Evolutionary conservation across 2,113 vertebrate species (phyloP), one percentile per base, ranked within the genome.

Genomic region (Noturus placidus): DNA sequence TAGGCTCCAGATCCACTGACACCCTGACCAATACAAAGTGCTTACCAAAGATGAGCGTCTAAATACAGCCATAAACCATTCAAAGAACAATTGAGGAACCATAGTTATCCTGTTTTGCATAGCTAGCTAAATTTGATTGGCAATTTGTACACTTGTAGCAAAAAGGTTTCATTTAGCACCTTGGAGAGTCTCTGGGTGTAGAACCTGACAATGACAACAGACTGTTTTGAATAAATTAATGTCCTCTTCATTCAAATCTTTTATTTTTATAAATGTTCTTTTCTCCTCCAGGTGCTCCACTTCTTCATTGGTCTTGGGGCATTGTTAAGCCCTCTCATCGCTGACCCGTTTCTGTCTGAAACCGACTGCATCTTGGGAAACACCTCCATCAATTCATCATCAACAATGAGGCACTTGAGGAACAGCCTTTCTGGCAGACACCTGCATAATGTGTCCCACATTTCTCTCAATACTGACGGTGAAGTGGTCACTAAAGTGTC

Each of bases 241-340:
- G 6, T 42, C 10, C 22, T 46, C 5, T 63, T 76, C 30, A 15
- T 14, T 63, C 22, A 46, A 7, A 46, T 52, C 46, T 20, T 13
- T n/a, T 72, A 17, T 38, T 20, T 69, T 69, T 46, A 10, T 74
- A 0, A 56, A 7, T 72, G 10, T 77, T 89, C 38, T 87, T 14
- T 79, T 59, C 50, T 1, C 5, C 33, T 20, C 11, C 91, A 99
- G 98, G 97, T 94, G 1, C 95, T 99, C 22, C 98, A 99, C 88
- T 99, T 99, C 94, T 99, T 98, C 76, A 96, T 96, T 87, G 98
- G 98, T 59, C 96, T 99, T 0, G 98, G 98, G 0, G 98, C 97
- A 0, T 92, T 99, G 87, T 93, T 99, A 77, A 99, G 97, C 91
- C 98, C 98, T 0, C 94, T 99, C 74, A 97, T 99, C 6, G 98